Conservation (phyloP, 2,888 invertebrate species). For the Mimachlamys varia region DNA sequence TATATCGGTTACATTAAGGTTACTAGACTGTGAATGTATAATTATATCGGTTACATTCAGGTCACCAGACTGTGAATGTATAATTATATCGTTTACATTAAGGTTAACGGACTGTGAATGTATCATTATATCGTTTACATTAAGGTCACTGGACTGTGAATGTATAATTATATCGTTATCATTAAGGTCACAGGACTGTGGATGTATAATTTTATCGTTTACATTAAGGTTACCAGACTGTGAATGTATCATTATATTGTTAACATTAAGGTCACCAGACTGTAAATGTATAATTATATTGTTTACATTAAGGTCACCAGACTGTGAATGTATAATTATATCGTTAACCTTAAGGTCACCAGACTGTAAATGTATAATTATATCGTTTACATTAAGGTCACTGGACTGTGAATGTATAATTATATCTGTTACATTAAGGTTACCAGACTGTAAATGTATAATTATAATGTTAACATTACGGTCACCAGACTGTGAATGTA, state of each 20-base stretch:
- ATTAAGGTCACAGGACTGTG: not conserved
- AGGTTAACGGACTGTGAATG: not conserved
- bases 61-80: not conserved
- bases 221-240: not conserved
- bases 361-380: too few species aligned
- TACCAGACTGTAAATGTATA: not conserved
- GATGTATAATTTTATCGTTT: not conserved
- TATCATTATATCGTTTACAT: not conserved
- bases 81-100: not conserved
- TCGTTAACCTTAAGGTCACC: too few species aligned
- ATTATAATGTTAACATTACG: not conserved
- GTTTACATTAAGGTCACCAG: not conserved
- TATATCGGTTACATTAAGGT: not conserved
- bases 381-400: not conserved
- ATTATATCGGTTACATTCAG: not conserved
- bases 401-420: not conserved
- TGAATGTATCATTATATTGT: not conserved
- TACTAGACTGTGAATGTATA: not conserved
- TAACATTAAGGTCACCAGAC: not conserved
- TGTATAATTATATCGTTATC: not conserved
- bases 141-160: not conserved
- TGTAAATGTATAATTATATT: not conserved
- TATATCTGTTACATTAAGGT: not conserved
- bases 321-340: not conserved
- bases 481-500: not conserved